Evolutionary conservation across 2,888 invertebrate genomes (phyloP).

Genomic region (Priocnemis perturbator): DNA sequence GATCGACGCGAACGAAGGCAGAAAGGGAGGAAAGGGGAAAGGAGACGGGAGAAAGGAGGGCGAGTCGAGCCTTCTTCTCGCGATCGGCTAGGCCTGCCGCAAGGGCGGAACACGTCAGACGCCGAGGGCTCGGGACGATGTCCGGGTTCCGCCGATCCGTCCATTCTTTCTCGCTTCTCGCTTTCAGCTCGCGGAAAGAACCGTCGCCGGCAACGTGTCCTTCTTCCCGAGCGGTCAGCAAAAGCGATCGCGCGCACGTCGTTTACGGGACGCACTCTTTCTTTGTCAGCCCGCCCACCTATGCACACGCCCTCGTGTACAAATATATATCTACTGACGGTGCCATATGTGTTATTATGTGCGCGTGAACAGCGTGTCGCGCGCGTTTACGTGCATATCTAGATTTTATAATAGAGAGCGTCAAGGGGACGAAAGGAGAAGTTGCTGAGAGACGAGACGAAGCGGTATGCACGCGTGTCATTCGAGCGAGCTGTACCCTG

Average conservation of each 20-base stretch:
- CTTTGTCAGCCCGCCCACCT: slow-evolving; percentile 37
- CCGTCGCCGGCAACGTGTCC: not conserved
- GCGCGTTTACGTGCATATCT: slow-evolving; percentile 34
- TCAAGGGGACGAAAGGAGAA: slow-evolving; percentile 1
- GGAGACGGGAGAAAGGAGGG: slow-evolving; percentile 6
- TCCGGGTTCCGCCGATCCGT: too few relatives aligned
- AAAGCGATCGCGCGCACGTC: too few relatives aligned
- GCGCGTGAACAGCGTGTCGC: slow-evolving; percentile 29
- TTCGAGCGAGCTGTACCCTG: slow-evolving; percentile 44
- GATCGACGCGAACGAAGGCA: slow-evolving; percentile 19
- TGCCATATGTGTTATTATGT: slow-evolving; percentile 41
- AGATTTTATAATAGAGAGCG: slow-evolving; percentile 44
- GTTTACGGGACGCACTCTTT: slow-evolving; percentile 25
- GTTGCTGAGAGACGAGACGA: slow-evolving; percentile 9
- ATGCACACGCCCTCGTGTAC: slow-evolving; percentile 44
- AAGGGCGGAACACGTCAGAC: too few relatives aligned
- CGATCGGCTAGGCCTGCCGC: too few relatives aligned
- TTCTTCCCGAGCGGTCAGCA: slow-evolving; percentile 21
- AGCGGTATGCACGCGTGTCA: slow-evolving; percentile 19
- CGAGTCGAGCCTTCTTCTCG: too few relatives aligned
- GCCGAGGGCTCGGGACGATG: too few relatives aligned
- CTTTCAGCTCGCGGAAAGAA: not conserved
- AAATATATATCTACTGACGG: slow-evolving; percentile 46
- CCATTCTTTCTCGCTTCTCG: not conserved
- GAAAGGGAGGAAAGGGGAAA: not conserved